Evolutionary conservation across 1,140 invertebrate species (phyloP).

Genomic region (Zaprionus tsacasi): DNA sequence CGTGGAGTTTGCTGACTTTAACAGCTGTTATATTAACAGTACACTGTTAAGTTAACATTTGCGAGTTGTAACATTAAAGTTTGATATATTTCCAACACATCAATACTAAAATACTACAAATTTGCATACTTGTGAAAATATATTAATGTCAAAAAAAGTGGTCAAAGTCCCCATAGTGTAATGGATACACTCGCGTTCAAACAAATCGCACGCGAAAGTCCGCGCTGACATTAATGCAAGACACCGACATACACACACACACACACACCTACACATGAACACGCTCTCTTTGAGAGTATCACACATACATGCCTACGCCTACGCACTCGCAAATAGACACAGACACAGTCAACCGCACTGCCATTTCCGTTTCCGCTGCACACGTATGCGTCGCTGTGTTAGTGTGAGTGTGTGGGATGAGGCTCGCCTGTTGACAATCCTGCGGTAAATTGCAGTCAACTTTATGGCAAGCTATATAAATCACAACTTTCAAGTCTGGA

Average conservation of each 20-base stretch:
- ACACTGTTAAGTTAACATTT: no score
- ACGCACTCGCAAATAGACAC: constrained; percentile 6
- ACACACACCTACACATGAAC: constrained; percentile 34
- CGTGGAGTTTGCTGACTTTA: no score
- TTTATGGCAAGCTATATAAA: constrained; percentile 57
- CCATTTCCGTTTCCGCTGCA: constrained; percentile 68
- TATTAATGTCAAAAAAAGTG: no score
- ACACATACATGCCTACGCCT: constrained; percentile 16
- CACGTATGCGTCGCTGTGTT: constrained; percentile 63
- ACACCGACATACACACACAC: constrained; percentile 20
- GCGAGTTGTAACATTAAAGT: no score
- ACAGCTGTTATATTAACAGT: no score
- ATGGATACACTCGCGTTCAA: not conserved
- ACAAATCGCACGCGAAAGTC: constrained; percentile 1
- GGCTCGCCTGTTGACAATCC: constrained; percentile 68
- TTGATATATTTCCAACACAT: no score
- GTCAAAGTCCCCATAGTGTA: no score
- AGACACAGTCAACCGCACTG: constrained; percentile 31
- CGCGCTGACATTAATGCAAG: constrained; percentile 18
- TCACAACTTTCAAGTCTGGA: constrained; percentile 23
- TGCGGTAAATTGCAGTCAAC: constrained; percentile 70
- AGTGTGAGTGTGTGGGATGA: constrained; percentile 12
- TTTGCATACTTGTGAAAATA: no score
- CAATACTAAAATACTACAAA: no score
- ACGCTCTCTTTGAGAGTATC: constrained; percentile 19